These are phyloP conservation scores for Enteromius thamalakanensis DNA, from an alignment of 2,797 vertebrate genomes.

Conservation along the genomic window DNA sequence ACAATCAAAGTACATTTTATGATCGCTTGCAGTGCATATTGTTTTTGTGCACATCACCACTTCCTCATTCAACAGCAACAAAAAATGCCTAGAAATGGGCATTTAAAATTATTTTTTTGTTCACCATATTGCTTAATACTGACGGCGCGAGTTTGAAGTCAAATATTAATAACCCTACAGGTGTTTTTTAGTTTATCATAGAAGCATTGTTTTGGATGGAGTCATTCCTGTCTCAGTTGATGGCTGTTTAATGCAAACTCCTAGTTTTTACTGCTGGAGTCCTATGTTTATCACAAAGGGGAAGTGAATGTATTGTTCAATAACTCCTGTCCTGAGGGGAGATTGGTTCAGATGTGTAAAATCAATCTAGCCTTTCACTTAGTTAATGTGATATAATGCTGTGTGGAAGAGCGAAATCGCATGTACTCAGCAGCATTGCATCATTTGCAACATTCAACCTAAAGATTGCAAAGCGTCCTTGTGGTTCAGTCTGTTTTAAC, in stretches of 20 bases:
- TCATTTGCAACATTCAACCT: not conserved
- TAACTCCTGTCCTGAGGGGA: not conserved
- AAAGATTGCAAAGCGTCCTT: not conserved
- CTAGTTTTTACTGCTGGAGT: not conserved
- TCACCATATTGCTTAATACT: not conserved
- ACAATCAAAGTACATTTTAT: not conserved
- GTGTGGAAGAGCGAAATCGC: not conserved
- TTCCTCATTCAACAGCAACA: not conserved
- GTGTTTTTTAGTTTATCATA: not conserved
- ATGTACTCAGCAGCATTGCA: not conserved
- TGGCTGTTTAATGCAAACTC: not conserved
- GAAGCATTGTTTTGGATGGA: not conserved
- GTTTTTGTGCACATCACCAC: not conserved
- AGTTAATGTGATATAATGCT: not conserved
- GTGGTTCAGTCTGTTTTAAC: conserved; percentile 2
- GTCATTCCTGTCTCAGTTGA: not conserved
- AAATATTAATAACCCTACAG: not conserved
- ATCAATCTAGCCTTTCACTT: not conserved
- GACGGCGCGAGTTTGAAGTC: not conserved
- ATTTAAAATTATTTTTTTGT: not conserved
- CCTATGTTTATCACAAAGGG: not conserved
- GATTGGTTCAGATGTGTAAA: not conserved
- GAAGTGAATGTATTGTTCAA: not conserved
- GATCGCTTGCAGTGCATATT: not conserved
- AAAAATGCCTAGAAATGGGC: not conserved